Conservation (phyloP, 2,113 vertebrate genomes). For the Megaptera novaeangliae region DNA sequence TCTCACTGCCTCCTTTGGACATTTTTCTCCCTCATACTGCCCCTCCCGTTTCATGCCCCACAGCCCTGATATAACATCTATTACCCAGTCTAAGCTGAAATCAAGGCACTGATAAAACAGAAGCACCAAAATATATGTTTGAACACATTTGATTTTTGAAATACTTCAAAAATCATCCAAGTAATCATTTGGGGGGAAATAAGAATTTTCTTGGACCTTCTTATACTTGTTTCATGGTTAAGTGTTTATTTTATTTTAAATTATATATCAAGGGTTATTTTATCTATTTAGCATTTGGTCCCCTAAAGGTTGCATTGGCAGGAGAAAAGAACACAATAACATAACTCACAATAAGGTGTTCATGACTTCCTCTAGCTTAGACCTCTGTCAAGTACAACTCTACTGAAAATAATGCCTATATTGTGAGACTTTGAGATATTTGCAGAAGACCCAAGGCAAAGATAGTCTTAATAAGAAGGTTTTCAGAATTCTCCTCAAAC, state of each 20-base stretch:
- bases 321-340: not conserved
- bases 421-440: not conserved
- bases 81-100: not conserved
- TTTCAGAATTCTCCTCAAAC: not conserved
- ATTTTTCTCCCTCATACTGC: not conserved
- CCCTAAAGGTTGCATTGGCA: not conserved
- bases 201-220: not conserved
- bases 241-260: not conserved
- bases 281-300: not conserved
- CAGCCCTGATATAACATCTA: not conserved
- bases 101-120: not conserved
- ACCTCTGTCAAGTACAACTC: not conserved
- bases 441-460: not conserved
- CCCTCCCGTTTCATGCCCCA: not conserved
- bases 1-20: not conserved
- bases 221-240: not conserved
- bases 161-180: not conserved
- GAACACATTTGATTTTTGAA: not conserved
- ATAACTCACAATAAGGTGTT: not conserved
- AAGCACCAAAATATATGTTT: not conserved
- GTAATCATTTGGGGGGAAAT: not conserved
- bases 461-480: not conserved
- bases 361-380: not conserved
- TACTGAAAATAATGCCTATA: not conserved
- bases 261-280: not conserved